Conservation (phyloP, 2,888 invertebrate species). For the Eristalis pertinax region DNA sequence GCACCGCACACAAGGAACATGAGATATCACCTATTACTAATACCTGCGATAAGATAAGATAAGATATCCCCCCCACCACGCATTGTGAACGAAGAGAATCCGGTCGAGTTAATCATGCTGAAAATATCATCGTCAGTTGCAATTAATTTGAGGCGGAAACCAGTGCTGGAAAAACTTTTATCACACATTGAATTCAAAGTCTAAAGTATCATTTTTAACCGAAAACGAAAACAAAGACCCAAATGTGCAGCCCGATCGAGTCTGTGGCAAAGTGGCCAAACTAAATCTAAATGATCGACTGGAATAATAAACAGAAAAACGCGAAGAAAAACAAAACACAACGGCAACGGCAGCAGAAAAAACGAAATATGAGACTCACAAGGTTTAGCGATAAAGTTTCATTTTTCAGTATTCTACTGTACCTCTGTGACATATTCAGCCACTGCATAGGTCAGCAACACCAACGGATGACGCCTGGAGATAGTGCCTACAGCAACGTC, state of each 20-base stretch:
- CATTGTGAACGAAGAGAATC: constrained; percentile 43
- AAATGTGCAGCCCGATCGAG: constrained; percentile 26
- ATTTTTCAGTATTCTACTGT: constrained; percentile 52
- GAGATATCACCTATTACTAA: constrained; percentile 51
- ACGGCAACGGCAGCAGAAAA: background rate
- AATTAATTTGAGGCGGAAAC: constrained; percentile 60
- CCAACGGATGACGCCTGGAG: constrained; percentile 35
- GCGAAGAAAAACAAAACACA: constrained; percentile 14
- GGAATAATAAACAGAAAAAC: constrained; percentile 22
- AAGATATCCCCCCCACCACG: background rate
- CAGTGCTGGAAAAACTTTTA: constrained; percentile 35
- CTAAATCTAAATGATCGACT: constrained; percentile 36
- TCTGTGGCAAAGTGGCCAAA: constrained; percentile 29
- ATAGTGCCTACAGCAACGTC: constrained; percentile 74
- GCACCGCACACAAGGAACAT: constrained; percentile 1
- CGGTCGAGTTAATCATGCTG: constrained; percentile 47
- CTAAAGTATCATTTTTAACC: constrained; percentile 40
- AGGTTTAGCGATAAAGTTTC: constrained; percentile 53
- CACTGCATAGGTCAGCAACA: constrained; percentile 56
- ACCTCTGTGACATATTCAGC: constrained; percentile 61
- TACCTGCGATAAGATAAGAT: constrained; percentile 65
- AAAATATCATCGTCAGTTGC: constrained; percentile 49
- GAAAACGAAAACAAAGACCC: constrained; percentile 31
- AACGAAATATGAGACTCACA: constrained; percentile 62
- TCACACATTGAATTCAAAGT: constrained; percentile 16